Evolutionary conservation across 1,140 invertebrate genomes (phyloP).

Genomic region (Notospermus geniculatus): DNA sequence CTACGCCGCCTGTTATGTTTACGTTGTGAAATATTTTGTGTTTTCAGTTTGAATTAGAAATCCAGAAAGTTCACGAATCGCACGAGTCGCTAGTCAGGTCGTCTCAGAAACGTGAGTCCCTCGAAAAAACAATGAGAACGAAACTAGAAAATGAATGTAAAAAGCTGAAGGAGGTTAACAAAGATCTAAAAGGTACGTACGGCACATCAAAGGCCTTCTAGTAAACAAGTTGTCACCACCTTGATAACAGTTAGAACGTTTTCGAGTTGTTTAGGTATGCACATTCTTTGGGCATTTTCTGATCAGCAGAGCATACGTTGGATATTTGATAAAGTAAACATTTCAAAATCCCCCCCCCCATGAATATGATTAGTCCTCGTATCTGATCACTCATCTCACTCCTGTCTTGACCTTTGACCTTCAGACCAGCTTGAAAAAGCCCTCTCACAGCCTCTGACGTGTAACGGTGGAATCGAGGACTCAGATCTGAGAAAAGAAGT

Average conservation of each 20-base stretch:
- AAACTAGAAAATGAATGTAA: conserved; percentile 80
- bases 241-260: too few species aligned
- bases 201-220: too few species aligned
- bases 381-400: too few species aligned
- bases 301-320: too few species aligned
- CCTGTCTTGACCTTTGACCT: conserved; percentile 4
- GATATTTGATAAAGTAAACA: too few species aligned
- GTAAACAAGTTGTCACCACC: too few species aligned
- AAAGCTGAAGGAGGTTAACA: conserved; percentile 74
- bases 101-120: conserved; percentile 78
- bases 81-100: conserved; percentile 84
- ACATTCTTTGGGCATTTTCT: too few species aligned
- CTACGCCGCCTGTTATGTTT: too few species aligned
- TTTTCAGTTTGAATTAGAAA: conserved; percentile 78
- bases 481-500: conserved; percentile 69
- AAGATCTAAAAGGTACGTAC: conserved; percentile 69
- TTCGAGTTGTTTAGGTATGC: too few species aligned
- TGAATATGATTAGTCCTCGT: too few species aligned
- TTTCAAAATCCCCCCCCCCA: too few species aligned
- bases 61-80: conserved; percentile 81
- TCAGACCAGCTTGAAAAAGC: conserved; percentile 19
- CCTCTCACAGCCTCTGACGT: conserved; percentile 7
- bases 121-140: conserved; percentile 77
- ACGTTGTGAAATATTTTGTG: too few species aligned
- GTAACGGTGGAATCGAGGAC: neutral